Evolutionary conservation across 2,797 vertebrate species (phyloP).

Genomic region (Peromyscus nudipes): DNA sequence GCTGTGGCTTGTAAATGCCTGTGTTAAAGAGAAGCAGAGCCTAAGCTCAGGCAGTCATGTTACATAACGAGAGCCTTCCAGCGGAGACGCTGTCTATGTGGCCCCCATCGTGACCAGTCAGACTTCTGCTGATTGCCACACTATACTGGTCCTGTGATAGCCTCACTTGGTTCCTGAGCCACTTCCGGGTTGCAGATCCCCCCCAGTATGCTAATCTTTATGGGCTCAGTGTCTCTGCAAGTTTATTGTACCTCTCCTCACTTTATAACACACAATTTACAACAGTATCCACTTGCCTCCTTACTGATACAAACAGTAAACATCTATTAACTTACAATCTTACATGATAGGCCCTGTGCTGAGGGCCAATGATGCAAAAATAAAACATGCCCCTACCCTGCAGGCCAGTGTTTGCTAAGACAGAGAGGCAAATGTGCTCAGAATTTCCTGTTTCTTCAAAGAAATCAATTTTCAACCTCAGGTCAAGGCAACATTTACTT

Average conservation of each 20-base stretch:
- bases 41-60: neutral
- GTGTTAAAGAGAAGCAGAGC: conserved; percentile 24
- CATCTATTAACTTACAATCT: accelerated
- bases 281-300: neutral
- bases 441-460: neutral
- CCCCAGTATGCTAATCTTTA: neutral
- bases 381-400: neutral
- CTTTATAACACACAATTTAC: neutral
- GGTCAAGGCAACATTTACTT: neutral
- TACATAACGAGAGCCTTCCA: neutral
- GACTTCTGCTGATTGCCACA: neutral
- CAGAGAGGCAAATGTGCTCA: accelerated
- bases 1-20: neutral
- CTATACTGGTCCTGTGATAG: neutral
- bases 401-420: neutral
- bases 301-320: neutral
- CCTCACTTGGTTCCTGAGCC: neutral
- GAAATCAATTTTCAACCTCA: neutral
- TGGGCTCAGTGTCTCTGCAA: neutral
- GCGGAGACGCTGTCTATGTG: neutral
- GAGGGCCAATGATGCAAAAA: neutral
- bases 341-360: accelerated
- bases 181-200: neutral
- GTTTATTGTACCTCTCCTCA: neutral
- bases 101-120: neutral